Percentiles rank a stretch among this genome's conserved stretches.
These are phyloP conservation scores for Nymphalis urticae DNA, from an alignment of 2,888 invertebrate genomes.

Conservation along the genomic window DNA sequence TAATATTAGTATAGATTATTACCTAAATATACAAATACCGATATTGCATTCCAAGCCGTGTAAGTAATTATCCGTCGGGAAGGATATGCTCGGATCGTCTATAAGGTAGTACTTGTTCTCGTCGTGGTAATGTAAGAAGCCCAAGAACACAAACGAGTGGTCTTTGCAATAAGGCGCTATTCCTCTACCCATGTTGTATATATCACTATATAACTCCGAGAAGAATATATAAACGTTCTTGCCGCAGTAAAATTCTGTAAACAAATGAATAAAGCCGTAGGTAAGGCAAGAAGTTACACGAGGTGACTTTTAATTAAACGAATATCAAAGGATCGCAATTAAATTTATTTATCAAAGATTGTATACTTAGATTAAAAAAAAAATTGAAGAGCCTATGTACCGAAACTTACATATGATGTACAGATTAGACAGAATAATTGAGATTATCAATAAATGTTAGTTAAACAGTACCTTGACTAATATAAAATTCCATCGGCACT, in stretches of 20 bases:
- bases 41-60: constrained; percentile 73
- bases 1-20: constrained; percentile 10
- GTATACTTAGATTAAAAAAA: not conserved
- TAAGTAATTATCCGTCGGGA: constrained; percentile 71
- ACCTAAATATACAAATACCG: constrained; percentile 72
- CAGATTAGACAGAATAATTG: no score
- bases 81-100: constrained; percentile 70
- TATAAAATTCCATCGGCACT: constrained; percentile 73
- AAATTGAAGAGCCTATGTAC: not conserved
- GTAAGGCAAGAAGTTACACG: not conserved
- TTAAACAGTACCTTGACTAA: constrained; percentile 63
- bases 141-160: constrained; percentile 69
- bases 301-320: not conserved
- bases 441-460: no score
- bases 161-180: constrained; percentile 70
- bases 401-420: no score
- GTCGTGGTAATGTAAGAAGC: constrained; percentile 70
- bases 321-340: not conserved
- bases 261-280: not conserved
- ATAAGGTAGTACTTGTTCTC: constrained; percentile 69
- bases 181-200: constrained; percentile 70
- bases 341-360: not conserved
- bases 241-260: constrained; percentile 73
- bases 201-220: constrained; percentile 72
- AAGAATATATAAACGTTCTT: constrained; percentile 73